Evolutionary conservation across 2,888 invertebrate species (phyloP).

Genomic region (Thymelicus acteon): DNA sequence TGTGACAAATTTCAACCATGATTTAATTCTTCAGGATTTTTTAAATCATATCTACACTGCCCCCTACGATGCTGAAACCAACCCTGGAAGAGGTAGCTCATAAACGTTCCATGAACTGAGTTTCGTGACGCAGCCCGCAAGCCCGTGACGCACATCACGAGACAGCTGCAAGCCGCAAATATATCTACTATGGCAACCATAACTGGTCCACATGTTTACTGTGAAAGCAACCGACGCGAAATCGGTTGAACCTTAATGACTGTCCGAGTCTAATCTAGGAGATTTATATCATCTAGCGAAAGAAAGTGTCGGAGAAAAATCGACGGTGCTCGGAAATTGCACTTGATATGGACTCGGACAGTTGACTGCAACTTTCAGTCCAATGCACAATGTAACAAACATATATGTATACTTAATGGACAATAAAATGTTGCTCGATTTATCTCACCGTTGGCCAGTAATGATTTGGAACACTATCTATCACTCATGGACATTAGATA

Average conservation of each 20-base stretch:
- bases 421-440: not conserved
- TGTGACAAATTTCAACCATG: no score
- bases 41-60: no score
- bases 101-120: no score
- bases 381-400: not conserved
- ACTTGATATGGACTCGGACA: no score
- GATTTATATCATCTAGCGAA: slow-evolving; percentile 27
- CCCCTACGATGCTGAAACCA: no score
- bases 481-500: no score
- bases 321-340: not conserved
- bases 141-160: not conserved
- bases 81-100: no score
- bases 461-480: no score
- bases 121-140: no score
- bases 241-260: slow-evolving; percentile 33
- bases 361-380: not conserved
- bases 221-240: slow-evolving; percentile 37
- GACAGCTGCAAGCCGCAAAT: not conserved
- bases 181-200: slow-evolving; percentile 16
- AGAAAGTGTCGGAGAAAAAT: slow-evolving; percentile 32
- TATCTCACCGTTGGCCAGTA: no score
- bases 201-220: slow-evolving; percentile 34
- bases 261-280: slow-evolving; percentile 32
- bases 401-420: not conserved
- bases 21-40: no score